Evolutionary conservation across 2,113 vertebrate genomes (phyloP).

Genomic region (Cochlearius cochlearius): DNA sequence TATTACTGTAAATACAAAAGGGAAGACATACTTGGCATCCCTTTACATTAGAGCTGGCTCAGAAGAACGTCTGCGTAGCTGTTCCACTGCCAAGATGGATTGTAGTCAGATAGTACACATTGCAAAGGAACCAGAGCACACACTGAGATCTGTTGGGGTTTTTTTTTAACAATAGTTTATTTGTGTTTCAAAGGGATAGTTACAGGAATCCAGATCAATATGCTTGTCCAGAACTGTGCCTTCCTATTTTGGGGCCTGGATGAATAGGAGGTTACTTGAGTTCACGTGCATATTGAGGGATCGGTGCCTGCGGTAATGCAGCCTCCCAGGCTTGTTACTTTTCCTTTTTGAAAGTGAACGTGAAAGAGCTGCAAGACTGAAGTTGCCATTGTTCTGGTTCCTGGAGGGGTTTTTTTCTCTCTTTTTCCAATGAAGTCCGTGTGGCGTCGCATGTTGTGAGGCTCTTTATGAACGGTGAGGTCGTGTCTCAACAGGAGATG

Average conservation of each 20-base stretch:
- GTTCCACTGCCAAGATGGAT: constrained; percentile 64
- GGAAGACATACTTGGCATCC: constrained; percentile 64
- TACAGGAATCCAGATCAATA: constrained; percentile 72
- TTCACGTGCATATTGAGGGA: constrained; percentile 61
- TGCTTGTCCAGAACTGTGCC: constrained; percentile 59
- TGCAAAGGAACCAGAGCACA: constrained; percentile 64
- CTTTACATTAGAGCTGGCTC: constrained; percentile 69
- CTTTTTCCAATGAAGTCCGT: neutral
- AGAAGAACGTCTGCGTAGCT: constrained; percentile 66
- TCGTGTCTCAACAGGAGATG: neutral
- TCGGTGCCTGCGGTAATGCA: constrained; percentile 8
- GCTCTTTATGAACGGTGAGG: neutral
- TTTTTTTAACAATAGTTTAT: constrained; percentile 69
- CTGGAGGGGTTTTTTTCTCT: neutral
- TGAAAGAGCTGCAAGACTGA: constrained; percentile 41
- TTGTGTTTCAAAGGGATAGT: constrained; percentile 70
- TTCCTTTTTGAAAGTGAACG: constrained; percentile 35
- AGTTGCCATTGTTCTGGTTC: constrained; percentile 21
- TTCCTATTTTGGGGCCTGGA: constrained; percentile 60
- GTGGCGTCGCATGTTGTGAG: neutral
- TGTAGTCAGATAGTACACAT: constrained; percentile 66
- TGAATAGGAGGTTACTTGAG: constrained; percentile 66
- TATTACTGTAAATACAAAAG: constrained; percentile 69
- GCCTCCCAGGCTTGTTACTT: constrained; percentile 42
- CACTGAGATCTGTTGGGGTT: constrained; percentile 67